A percentile compares a stretch with the other conserved stretches of the same genome.
Conservation (phyloP, 2,797 vertebrate species). For the Acipenser transmontanus region DNA sequence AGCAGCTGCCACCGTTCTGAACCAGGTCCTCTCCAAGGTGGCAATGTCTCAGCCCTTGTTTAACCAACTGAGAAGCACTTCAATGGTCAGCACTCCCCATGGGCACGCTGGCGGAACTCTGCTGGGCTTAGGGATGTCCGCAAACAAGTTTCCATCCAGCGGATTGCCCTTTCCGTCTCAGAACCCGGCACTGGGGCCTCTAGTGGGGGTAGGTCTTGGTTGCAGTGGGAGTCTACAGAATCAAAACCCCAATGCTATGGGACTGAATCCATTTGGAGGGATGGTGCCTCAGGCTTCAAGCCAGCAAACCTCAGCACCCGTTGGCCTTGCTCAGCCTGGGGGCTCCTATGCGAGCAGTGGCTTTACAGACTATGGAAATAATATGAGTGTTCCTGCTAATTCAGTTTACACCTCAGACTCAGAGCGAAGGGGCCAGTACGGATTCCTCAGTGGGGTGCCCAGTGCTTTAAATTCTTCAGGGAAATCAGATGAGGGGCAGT, state of each 20-base stretch:
- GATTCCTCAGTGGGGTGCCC: conserved; percentile 49
- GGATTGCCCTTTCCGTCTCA: conserved; percentile 70
- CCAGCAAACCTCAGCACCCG: conserved; percentile 49
- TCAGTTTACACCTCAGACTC: conserved; percentile 57
- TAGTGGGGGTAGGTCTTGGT: conserved; percentile 58
- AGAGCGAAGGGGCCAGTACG: conserved; percentile 59
- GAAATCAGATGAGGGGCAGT: conserved; percentile 58
- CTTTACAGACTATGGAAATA: conserved; percentile 66
- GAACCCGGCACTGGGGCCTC: conserved; percentile 48
- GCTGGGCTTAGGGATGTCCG: conserved; percentile 32
- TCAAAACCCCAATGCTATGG: conserved; percentile 55
- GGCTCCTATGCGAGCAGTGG: conserved; percentile 14
- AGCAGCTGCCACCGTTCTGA: conserved; percentile 76
- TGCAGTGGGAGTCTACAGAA: conserved; percentile 35
- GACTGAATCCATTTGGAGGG: conserved; percentile 65
- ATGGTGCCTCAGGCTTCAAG: conserved; percentile 47
- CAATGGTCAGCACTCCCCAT: conserved; percentile 61
- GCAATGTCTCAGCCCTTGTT: conserved; percentile 95
- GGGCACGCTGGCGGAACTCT: conserved; percentile 44
- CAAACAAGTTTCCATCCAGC: conserved; percentile 56
- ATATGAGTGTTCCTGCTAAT: conserved; percentile 27
- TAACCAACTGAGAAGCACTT: conserved; percentile 78
- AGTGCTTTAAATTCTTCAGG: conserved; percentile 29
- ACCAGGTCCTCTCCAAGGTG: conserved; percentile 94
- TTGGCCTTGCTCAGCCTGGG: conserved; percentile 31